A percentile compares a stretch with the other conserved stretches of the same genome.
phyloP scores from a whole-genome alignment of 2,113 vertebrate genomes.

The Garra rufa region DNA sequence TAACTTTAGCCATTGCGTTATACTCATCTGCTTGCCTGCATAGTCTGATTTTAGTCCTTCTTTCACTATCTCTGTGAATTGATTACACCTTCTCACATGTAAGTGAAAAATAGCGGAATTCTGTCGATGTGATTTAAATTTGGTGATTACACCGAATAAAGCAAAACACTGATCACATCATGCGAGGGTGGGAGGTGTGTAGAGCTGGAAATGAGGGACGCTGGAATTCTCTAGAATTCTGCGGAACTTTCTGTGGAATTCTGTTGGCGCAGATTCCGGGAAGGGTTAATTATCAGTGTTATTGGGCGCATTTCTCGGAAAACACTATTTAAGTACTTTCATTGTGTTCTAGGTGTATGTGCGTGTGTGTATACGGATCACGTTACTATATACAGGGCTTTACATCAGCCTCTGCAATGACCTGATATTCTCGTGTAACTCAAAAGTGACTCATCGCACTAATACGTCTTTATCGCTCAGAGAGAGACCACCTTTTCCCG shows the following conservation, averaged over 20 bases:
- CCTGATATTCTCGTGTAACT: neutral
- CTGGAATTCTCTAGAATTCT: slow-evolving; percentile 17
- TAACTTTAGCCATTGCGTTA: neutral
- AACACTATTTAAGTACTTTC: neutral
- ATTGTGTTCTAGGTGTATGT: neutral
- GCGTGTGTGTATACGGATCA: neutral
- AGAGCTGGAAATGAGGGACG: neutral
- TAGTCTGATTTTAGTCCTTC: neutral
- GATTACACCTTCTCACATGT: neutral
- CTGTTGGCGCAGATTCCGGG: slow-evolving; percentile 18
- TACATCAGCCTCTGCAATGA: slow-evolving; percentile 14
- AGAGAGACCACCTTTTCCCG: slow-evolving; percentile 51
- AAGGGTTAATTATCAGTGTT: neutral
- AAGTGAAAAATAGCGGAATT: neutral
- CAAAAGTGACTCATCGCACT: slow-evolving; percentile 40
- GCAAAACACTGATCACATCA: neutral
- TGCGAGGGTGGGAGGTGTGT: neutral
- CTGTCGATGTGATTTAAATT: neutral
- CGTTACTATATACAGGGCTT: neutral
- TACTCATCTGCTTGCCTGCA: neutral
- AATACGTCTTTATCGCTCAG: slow-evolving; percentile 16
- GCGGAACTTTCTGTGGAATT: slow-evolving; percentile 25
- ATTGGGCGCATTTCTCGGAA: slow-evolving; percentile 1
- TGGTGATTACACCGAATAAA: neutral
- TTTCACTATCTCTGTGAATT: neutral